Base-by-base conservation (phyloP, 1,140 invertebrate species). In the Polyergus mexicanus region DNA sequence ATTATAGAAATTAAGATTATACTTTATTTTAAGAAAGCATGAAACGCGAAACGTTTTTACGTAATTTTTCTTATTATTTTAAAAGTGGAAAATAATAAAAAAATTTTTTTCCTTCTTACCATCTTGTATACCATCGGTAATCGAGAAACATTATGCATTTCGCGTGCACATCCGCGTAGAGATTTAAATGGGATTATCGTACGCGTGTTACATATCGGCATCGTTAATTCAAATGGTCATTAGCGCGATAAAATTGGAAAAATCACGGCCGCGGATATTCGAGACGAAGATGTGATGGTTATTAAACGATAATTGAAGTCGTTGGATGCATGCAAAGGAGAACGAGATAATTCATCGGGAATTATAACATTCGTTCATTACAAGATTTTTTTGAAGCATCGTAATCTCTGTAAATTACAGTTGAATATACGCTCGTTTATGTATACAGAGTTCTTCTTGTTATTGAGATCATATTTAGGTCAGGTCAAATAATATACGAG, bases 231-330 rank as follows among this genome's bases (percentile, higher is more conserved):
- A 58, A 85, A 88, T 44, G 44, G 28, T 54, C 81, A 86, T 84
- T 85, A 88, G 80, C 51, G 51, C 44, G 80, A 68, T 86, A 68
- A 87, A 86, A 88, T 88, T 76, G 71, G 69, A 58, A 76, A 84
- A 71, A 85, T 74, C n/a, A 47, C 41, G 22, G 13, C 7, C 35
- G 41, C n/a, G 51, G 72, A 60, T 68, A 68, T 76, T 41, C 41
- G 35, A 71, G 80, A 81, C 28, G 63, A 58, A 69, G 66, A 71
- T 58, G 71, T 54, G 72, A 74, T 11, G 68, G 25, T 86, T 84
- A 68, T 78, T 74, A 86, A 91, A 75, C 92, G 92, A 92, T 66
- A 88, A 84, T 66, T 58, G 28, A 88, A 86, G 65, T 83, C 75
- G 56, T 28, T 19, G 58, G 28, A 75, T 85, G 84, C 80, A 69